A percentile compares a stretch with the other conserved stretches of the same genome.
These are phyloP conservation scores for Notocelia uddmanniana DNA, from an alignment of 2,888 invertebrate genomes.

Conservation along the genomic window DNA sequence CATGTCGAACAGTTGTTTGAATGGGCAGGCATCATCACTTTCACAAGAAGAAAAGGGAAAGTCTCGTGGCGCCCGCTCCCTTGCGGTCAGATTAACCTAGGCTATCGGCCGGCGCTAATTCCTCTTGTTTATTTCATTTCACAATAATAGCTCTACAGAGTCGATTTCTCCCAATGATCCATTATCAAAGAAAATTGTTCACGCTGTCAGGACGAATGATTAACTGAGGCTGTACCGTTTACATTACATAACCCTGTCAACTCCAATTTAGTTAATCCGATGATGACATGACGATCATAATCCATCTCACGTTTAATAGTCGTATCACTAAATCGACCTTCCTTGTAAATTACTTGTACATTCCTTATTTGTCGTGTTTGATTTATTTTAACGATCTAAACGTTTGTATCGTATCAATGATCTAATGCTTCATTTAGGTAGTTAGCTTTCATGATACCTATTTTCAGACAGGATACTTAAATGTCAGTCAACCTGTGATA, in stretches of 20 bases:
- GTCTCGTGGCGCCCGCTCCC: constrained; percentile 78
- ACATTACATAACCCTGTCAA: constrained; percentile 51
- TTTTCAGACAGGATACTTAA: constrained; percentile 1
- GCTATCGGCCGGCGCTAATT: constrained; percentile 76
- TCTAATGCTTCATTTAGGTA: background rate
- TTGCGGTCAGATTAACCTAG: constrained; percentile 81
- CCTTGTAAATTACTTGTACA: constrained; percentile 60
- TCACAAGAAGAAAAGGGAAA: constrained; percentile 84
- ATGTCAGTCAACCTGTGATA: background rate
- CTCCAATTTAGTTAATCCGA: constrained; percentile 24
- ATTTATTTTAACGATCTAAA: constrained; percentile 52
- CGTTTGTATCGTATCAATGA: constrained; percentile 48
- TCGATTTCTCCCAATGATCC: constrained; percentile 63
- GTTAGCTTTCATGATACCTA: background rate
- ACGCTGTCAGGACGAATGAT: constrained; percentile 7
- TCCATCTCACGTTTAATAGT: constrained; percentile 65
- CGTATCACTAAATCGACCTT: constrained; percentile 69
- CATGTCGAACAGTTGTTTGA: constrained; percentile 66
- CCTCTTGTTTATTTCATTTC: constrained; percentile 78
- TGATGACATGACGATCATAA: constrained; percentile 55
- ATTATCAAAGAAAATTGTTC: constrained; percentile 53
- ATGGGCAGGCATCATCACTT: constrained; percentile 82
- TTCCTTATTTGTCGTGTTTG: constrained; percentile 60
- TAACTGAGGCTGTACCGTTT: background rate
- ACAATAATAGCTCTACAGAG: constrained; percentile 66